Base-by-base conservation (phyloP, 1,140 invertebrate species). In the Caenorhabditis brenneri region DNA sequence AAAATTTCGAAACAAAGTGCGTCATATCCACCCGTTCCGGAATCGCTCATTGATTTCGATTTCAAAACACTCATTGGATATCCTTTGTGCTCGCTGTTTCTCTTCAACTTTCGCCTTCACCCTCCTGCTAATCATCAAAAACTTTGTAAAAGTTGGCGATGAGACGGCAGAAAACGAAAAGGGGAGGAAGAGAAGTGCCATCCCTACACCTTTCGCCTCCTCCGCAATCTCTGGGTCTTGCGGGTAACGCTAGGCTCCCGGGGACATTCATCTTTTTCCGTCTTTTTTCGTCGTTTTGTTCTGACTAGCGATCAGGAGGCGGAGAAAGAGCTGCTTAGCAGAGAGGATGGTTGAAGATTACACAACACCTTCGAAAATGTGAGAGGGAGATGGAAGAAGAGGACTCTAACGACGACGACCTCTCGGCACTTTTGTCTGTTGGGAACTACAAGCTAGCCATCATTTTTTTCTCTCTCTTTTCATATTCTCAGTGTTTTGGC, bases 371-470 rank as follows among this genome's bases (percentile, higher is more conserved):
- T 65, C 58, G 33, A 19, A 29, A 55, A 55, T 27, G 22, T 19
- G 58, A 65, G 58, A 27, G 7, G 36, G 31, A 74, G n/a, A 74
- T 22, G n/a, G 29, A 42, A 36, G 36, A 15, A 29, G 19, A 22
- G 60, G 60, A 65, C 19, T 74, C 65, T 42, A 74, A 74, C 29
- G 58, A 36, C 65, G 29, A 46, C 65, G 65, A 74, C 65, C 65
- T 74, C 65, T 74, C 29, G 65, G 65, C 65, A 74, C 65, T 74
- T 74, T 74, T 74, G 65, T 74, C 65, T 42, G 65, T 74, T 42
- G 65, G 65, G 36, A 74, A 74, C 36, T 24, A 42, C 65, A 74
- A 74, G 65, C 33, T 39, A 74, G 36, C 27, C 36, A 42, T 42
- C 65, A 74, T 74, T 27, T 42, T 74, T 74, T 16, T 65, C 58